Conservation (phyloP, 2,113 vertebrate genomes). For the Raja brachyura region DNA sequence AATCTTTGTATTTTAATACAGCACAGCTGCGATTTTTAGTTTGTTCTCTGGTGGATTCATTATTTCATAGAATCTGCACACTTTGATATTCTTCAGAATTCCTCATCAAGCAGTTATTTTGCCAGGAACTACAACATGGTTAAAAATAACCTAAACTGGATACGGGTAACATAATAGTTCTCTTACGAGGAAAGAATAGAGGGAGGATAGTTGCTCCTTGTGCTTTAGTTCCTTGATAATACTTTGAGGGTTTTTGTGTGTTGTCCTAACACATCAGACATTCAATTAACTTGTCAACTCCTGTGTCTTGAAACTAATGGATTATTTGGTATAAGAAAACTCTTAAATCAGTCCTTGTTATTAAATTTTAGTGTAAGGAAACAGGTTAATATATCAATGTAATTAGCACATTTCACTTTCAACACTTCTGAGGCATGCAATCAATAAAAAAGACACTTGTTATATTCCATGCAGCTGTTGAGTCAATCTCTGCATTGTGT, state of each 20-base stretch:
- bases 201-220: neutral
- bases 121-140: neutral
- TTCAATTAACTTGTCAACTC: slow-evolving; percentile 25
- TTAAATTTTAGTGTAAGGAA: slow-evolving; percentile 13
- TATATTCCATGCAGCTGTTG: neutral
- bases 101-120: neutral
- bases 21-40: neutral
- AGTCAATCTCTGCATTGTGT: neutral
- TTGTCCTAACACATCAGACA: neutral
- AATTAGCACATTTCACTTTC: slow-evolving; percentile 18
- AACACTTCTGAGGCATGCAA: neutral
- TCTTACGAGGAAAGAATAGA: neutral
- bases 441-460: slow-evolving; percentile 20
- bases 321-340: neutral
- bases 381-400: neutral
- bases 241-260: neutral
- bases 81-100: neutral
- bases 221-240: neutral
- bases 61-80: neutral
- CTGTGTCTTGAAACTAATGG: neutral
- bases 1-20: neutral
- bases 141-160: neutral
- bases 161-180: neutral
- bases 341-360: slow-evolving; percentile 12
- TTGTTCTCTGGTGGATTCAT: neutral